A percentile compares a stretch with the other conserved stretches of the same genome.
phyloP scores from a whole-genome alignment of 1,140 invertebrate species.

The Ostrea denselamellosa region DNA sequence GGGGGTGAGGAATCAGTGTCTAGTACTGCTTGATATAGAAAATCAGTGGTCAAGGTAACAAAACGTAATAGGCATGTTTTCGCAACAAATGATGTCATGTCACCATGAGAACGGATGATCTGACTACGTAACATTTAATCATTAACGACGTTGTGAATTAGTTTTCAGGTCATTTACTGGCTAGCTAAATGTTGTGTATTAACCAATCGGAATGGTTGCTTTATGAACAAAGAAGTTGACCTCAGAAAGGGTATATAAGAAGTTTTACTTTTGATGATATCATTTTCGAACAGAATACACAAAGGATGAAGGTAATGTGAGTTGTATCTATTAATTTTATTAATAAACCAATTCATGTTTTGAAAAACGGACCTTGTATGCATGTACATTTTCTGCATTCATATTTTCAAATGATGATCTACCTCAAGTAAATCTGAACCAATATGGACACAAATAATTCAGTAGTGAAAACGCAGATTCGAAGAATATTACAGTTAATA shows the following conservation, averaged over 20 bases:
- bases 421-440: too few species aligned
- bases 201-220: conserved; percentile 2
- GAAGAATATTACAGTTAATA: too few species aligned
- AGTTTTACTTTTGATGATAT: not conserved
- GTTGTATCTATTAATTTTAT: too few species aligned
- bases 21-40: not conserved
- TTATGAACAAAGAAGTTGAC: not conserved
- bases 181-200: not conserved
- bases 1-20: not conserved
- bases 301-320: not conserved
- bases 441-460: too few species aligned
- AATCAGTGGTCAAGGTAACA: not conserved
- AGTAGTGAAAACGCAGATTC: too few species aligned
- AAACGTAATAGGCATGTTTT: not conserved
- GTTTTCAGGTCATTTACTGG: not conserved
- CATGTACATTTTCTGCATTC: too few species aligned
- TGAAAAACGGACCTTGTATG: too few species aligned
- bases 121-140: not conserved
- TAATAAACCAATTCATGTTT: too few species aligned
- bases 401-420: too few species aligned
- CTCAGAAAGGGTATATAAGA: not conserved
- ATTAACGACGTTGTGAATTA: not conserved
- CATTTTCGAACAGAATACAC: not conserved
- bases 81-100: not conserved
- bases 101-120: not conserved